These are phyloP conservation scores for Diorhabda sublineata DNA, from an alignment of 1,140 invertebrate species.

Conservation along the genomic window DNA sequence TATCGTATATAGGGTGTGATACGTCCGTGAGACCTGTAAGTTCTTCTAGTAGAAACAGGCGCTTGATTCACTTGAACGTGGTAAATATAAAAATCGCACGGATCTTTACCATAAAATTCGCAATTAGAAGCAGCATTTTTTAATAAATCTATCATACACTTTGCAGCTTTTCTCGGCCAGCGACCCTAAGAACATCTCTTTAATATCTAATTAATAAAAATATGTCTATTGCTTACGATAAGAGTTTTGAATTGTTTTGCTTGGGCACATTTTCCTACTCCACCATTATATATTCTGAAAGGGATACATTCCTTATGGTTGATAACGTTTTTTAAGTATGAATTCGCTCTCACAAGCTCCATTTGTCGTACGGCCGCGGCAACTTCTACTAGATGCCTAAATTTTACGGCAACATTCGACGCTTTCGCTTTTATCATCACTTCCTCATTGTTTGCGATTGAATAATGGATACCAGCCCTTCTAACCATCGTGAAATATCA, in stretches of 20 bases:
- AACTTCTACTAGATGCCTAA: conserved; percentile 32
- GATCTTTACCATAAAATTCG: conserved; percentile 33
- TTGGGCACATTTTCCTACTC: conserved; percentile 38
- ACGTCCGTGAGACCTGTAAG: conserved; percentile 37
- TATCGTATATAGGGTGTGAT: conserved; percentile 33
- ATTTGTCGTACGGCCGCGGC: conserved; percentile 29
- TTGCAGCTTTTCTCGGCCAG: conserved; percentile 35
- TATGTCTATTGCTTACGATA: conserved; percentile 26
- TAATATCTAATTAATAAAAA: not conserved
- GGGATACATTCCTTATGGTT: conserved; percentile 36
- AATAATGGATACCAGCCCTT: too few species aligned
- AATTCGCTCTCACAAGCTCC: conserved; percentile 29
- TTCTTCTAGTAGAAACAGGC: conserved; percentile 25
- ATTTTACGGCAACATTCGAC: conserved; percentile 28
- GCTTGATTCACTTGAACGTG: conserved; percentile 37
- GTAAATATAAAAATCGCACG: conserved; percentile 23
- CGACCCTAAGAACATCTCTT: conserved; percentile 29
- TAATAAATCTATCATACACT: conserved; percentile 32
- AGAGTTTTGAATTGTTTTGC: conserved; percentile 34
- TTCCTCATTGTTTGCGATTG: too few species aligned
- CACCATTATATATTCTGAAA: conserved; percentile 34
- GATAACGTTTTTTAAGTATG: conserved; percentile 35
- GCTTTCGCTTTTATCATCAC: conserved; percentile 24
- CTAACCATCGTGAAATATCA: too few species aligned
- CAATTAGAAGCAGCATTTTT: conserved; percentile 35